A percentile compares a stretch with the other conserved stretches of the same genome.
Evolutionary conservation across 2,888 invertebrate species (phyloP).

Genomic region (Chydorus sphaericus): DNA sequence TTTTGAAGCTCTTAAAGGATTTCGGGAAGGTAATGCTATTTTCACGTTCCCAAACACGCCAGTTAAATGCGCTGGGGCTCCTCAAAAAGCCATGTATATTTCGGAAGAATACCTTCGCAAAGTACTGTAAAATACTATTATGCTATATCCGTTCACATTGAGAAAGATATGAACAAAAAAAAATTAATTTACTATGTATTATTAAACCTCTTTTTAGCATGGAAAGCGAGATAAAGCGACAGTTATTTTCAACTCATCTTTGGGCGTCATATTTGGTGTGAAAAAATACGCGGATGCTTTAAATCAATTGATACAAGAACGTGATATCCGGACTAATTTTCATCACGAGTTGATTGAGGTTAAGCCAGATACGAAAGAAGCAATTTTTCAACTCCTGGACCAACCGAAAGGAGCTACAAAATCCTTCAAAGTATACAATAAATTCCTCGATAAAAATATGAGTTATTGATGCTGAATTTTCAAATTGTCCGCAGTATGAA

Average conservation of each 20-base stretch:
- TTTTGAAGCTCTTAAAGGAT: constrained; percentile 47
- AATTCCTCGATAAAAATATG: too few relatives aligned
- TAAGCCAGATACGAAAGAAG: constrained; percentile 48
- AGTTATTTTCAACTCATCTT: constrained; percentile 68
- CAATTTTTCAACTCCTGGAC: constrained; percentile 61
- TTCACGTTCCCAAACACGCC: constrained; percentile 85
- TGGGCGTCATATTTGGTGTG: constrained; percentile 83
- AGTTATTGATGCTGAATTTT: too few relatives aligned
- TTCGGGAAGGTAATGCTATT: constrained; percentile 63
- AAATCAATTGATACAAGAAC: constrained; percentile 51
- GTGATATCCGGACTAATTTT: constrained; percentile 64
- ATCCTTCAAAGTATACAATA: constrained; percentile 2
- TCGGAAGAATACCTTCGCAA: constrained; percentile 70
- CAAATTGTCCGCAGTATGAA: constrained; percentile 61
- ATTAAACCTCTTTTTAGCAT: constrained; percentile 35
- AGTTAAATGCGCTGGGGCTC: constrained; percentile 95
- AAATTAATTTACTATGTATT: neutral
- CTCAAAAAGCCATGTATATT: constrained; percentile 90
- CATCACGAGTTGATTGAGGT: constrained; percentile 59
- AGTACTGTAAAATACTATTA: too few relatives aligned
- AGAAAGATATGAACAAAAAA: too few relatives aligned
- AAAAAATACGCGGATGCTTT: constrained; percentile 82
- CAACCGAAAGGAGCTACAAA: constrained; percentile 32
- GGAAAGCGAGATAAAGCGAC: constrained; percentile 56
- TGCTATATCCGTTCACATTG: too few relatives aligned